Evolutionary conservation across 2,888 invertebrate genomes (phyloP).

Genomic region (Andrena minutula): DNA sequence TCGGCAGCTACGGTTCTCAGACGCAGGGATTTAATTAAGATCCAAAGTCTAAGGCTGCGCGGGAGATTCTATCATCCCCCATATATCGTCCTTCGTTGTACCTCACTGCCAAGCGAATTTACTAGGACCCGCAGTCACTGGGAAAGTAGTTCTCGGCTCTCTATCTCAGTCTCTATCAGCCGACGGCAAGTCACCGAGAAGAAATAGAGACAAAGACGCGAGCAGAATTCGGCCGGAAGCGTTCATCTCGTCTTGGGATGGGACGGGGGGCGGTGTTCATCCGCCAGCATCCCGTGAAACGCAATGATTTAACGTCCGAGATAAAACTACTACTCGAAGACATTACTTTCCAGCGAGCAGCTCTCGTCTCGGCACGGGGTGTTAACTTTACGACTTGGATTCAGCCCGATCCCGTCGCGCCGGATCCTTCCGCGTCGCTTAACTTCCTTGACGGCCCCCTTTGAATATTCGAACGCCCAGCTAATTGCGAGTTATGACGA

Average conservation of each 20-base stretch:
- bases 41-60: too few relatives aligned
- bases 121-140: constrained; percentile 4
- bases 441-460: neutral
- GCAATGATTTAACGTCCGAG: constrained; percentile 40
- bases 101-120: neutral
- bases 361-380: constrained; percentile 15
- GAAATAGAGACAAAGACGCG: constrained; percentile 25
- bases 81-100: constrained; percentile 8
- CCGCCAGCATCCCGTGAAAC: constrained; percentile 31
- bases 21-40: too few relatives aligned
- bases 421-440: constrained; percentile 5
- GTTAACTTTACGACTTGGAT: constrained; percentile 19
- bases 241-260: constrained; percentile 2
- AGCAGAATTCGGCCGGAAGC: constrained; percentile 12
- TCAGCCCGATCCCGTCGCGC: neutral
- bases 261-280: constrained; percentile 3
- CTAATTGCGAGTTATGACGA: constrained; percentile 23
- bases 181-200: neutral
- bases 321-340: constrained; percentile 37
- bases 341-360: constrained; percentile 7
- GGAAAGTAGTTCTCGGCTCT: constrained; percentile 8
- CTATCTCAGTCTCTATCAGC: constrained; percentile 22
- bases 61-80: neutral
- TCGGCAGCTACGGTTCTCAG: too few relatives aligned
- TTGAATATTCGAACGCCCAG: constrained; percentile 9